Percentiles rank a stretch among this genome's conserved stretches.
phyloP scores from a whole-genome alignment of 2,797 vertebrate species.

The Poeciliopsis paucimaculata region DNA sequence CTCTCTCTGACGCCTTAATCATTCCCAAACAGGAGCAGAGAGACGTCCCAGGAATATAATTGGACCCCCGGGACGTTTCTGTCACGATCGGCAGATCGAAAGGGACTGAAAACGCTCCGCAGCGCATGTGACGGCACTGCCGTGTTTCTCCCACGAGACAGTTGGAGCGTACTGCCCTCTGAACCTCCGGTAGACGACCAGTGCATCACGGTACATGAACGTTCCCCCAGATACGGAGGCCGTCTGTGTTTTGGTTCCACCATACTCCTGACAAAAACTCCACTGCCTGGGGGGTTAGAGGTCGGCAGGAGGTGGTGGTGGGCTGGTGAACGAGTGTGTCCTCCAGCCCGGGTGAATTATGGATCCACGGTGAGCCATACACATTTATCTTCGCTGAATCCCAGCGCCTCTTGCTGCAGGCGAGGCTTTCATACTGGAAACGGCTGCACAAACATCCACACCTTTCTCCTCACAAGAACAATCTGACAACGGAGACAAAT shows the following conservation, averaged over 20 bases:
- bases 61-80: slow-evolving; percentile 10
- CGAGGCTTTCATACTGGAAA: slow-evolving; percentile 71
- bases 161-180: slow-evolving; percentile 21
- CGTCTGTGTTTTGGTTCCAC: neutral
- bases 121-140: slow-evolving; percentile 22
- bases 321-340: slow-evolving; percentile 55
- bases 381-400: slow-evolving; percentile 63
- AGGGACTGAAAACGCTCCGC: slow-evolving; percentile 16
- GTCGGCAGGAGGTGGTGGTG: neutral
- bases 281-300: neutral
- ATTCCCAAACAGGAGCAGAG: slow-evolving; percentile 16
- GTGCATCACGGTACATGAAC: neutral
- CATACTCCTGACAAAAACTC: slow-evolving; percentile 18
- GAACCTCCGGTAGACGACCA: slow-evolving; percentile 6
- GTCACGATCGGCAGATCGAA: slow-evolving; percentile 26
- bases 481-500: slow-evolving; percentile 10
- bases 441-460: slow-evolving; percentile 67
- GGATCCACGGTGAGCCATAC: slow-evolving; percentile 59
- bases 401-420: slow-evolving; percentile 54
- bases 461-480: slow-evolving; percentile 39
- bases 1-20: slow-evolving; percentile 13
- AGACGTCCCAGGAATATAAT: slow-evolving; percentile 17
- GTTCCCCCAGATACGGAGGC: neutral
- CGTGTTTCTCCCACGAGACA: slow-evolving; percentile 32
- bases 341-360: slow-evolving; percentile 70